Percentiles rank a stretch among this genome's conserved stretches.
Conservation (phyloP, 1,140 invertebrate genomes). For the Listronotus oregonensis region DNA sequence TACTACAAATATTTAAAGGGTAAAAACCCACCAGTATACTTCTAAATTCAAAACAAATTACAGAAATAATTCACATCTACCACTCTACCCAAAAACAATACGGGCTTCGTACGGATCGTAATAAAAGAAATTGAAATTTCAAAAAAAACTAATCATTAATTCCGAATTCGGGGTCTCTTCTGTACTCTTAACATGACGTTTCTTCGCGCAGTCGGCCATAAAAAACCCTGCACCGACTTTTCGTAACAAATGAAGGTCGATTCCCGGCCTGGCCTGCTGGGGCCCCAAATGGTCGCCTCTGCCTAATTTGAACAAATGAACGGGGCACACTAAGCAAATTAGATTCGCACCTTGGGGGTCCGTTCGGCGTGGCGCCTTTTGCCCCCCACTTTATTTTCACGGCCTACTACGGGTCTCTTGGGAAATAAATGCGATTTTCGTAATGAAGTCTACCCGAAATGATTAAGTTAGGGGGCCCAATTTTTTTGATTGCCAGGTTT, state of each 20-base stretch:
- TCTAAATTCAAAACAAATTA: constrained; percentile 43
- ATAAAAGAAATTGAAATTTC: constrained; percentile 61
- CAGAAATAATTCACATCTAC: constrained; percentile 48
- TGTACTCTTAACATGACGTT: constrained; percentile 46
- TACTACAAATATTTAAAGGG: constrained; percentile 1
- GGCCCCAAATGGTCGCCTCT: constrained; percentile 46
- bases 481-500: not conserved
- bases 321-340: constrained; percentile 57
- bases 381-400: constrained; percentile 7
- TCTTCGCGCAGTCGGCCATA: constrained; percentile 40
- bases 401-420: constrained; percentile 2
- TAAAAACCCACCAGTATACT: not conserved
- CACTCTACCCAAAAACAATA: constrained; percentile 35
- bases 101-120: constrained; percentile 45
- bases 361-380: constrained; percentile 23
- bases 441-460: constrained; percentile 5
- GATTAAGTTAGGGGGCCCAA: constrained; percentile 3
- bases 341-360: constrained; percentile 55
- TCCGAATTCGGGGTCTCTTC: constrained; percentile 55
- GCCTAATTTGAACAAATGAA: constrained; percentile 59
- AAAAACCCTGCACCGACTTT: constrained; percentile 21
- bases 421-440: constrained; percentile 4
- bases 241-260: constrained; percentile 29
- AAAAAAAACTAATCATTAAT: constrained; percentile 61
- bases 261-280: constrained; percentile 31